Evolutionary conservation across 1,140 invertebrate species (phyloP).

Genomic region (Galleria mellonella): DNA sequence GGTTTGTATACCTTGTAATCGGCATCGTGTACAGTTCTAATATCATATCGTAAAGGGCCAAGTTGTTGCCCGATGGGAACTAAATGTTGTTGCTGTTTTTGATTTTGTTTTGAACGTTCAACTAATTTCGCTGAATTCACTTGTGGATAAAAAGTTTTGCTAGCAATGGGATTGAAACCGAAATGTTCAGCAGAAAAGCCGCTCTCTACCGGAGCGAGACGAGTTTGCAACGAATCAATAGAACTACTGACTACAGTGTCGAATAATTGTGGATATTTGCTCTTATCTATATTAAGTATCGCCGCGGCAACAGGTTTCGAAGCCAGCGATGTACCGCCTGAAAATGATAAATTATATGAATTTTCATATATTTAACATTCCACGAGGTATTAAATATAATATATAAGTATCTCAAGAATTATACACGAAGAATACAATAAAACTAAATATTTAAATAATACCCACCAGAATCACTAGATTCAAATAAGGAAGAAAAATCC

Average conservation of each 20-base stretch:
- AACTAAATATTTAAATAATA: too few species aligned
- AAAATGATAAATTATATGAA: constrained; percentile 30
- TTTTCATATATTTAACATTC: background rate
- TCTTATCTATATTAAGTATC: constrained; percentile 63
- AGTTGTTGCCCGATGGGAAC: constrained; percentile 35
- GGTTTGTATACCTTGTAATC: constrained; percentile 67
- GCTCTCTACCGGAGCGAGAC: constrained; percentile 48
- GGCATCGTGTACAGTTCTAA: constrained; percentile 60
- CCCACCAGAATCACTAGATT: constrained; percentile 28
- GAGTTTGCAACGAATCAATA: constrained; percentile 58
- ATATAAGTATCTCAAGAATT: too few species aligned
- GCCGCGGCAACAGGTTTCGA: constrained; percentile 54
- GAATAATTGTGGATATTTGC: constrained; percentile 62
- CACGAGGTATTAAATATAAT: too few species aligned
- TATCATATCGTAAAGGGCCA: constrained; percentile 60
- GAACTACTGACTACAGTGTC: constrained; percentile 65
- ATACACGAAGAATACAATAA: too few species aligned
- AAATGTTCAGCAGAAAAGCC: constrained; percentile 59
- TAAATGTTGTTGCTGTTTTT: constrained; percentile 23
- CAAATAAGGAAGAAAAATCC: constrained; percentile 55
- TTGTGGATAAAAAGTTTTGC: constrained; percentile 52
- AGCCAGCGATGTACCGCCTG: constrained; percentile 63
- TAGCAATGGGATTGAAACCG: constrained; percentile 66
- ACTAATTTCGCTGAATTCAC: constrained; percentile 40
- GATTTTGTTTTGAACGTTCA: constrained; percentile 25